phyloP scores from a whole-genome alignment of 2,888 invertebrate genomes.

The Drosophila kanekoi region DNA sequence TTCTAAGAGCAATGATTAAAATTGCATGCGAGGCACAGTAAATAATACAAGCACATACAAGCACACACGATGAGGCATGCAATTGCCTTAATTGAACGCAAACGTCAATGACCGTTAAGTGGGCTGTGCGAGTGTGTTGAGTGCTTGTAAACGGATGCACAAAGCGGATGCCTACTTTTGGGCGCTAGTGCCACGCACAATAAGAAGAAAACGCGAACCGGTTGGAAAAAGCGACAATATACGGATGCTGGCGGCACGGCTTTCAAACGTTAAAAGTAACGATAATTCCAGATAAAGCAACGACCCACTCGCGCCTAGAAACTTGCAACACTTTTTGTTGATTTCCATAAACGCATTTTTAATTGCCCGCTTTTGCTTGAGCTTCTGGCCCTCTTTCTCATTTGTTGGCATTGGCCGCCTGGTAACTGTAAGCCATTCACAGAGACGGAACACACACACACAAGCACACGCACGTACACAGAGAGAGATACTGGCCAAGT shows the following conservation, averaged over 20 bases:
- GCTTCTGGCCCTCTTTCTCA: slow-evolving; percentile 19
- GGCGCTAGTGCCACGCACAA: neutral
- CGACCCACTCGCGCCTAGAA: neutral
- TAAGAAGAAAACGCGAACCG: slow-evolving; percentile 5
- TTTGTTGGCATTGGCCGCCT: slow-evolving; percentile 30
- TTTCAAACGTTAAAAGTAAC: neutral
- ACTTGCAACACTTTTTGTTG: slow-evolving; percentile 28
- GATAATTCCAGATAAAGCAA: neutral
- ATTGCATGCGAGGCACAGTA: slow-evolving; percentile 43
- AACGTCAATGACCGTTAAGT: slow-evolving; percentile 75
- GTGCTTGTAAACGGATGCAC: neutral
- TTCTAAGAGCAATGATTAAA: slow-evolving; percentile 49
- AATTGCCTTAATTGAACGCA: slow-evolving; percentile 41
- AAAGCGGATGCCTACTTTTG: slow-evolving; percentile 23
- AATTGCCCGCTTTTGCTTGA: slow-evolving; percentile 36
- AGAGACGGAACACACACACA: slow-evolving; percentile 9
- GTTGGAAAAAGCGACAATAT: neutral
- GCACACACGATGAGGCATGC: slow-evolving; percentile 44
- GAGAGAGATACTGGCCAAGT: slow-evolving; percentile 18
- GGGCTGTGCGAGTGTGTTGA: slow-evolving; percentile 36
- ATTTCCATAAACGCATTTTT: slow-evolving; percentile 33
- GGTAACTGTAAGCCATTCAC: slow-evolving; percentile 21
- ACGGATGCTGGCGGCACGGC: slow-evolving; percentile 12
- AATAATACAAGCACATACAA: neutral
- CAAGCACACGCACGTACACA: slow-evolving; percentile 9